Evolutionary conservation across 2,113 vertebrate genomes (phyloP).

Genomic region (Heterotilapia buettikoferi): DNA sequence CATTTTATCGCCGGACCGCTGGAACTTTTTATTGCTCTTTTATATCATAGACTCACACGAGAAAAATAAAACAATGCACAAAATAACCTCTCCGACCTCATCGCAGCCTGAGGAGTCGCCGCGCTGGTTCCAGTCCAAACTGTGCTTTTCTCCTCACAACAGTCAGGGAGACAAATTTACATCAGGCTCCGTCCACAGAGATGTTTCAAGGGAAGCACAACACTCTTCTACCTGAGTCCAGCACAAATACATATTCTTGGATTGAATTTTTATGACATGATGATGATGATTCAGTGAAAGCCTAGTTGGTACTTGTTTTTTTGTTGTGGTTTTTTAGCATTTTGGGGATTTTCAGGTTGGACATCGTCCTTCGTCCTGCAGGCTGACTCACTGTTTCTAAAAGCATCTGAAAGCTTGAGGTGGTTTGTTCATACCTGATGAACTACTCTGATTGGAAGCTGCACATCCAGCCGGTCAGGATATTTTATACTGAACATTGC

Average conservation of each 20-base stretch:
- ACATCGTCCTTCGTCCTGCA: not conserved
- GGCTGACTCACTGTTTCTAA: not conserved
- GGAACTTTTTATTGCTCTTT: not conserved
- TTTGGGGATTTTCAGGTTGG: accelerated
- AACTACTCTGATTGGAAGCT: not conserved
- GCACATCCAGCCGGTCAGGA: not conserved
- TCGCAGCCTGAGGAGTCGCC: not conserved
- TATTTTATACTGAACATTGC: not conserved
- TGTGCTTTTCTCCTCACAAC: not conserved
- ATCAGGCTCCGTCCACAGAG: not conserved
- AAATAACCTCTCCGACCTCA: not conserved
- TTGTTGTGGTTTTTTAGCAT: not conserved
- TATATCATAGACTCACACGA: not conserved
- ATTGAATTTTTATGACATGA: not conserved
- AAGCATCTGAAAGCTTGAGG: not conserved
- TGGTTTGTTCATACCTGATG: not conserved
- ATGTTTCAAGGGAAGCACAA: not conserved
- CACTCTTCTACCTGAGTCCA: not conserved
- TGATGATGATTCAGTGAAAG: not conserved
- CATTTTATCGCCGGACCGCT: not conserved
- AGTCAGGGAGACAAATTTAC: not conserved
- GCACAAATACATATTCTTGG: not conserved
- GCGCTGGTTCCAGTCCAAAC: not conserved
- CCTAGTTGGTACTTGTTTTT: accelerated
- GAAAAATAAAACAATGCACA: not conserved